Evolutionary conservation across 2,797 vertebrate genomes (phyloP), one percentile per base, ranked within the genome.

Genomic region (Spondyliosoma cantharus): DNA sequence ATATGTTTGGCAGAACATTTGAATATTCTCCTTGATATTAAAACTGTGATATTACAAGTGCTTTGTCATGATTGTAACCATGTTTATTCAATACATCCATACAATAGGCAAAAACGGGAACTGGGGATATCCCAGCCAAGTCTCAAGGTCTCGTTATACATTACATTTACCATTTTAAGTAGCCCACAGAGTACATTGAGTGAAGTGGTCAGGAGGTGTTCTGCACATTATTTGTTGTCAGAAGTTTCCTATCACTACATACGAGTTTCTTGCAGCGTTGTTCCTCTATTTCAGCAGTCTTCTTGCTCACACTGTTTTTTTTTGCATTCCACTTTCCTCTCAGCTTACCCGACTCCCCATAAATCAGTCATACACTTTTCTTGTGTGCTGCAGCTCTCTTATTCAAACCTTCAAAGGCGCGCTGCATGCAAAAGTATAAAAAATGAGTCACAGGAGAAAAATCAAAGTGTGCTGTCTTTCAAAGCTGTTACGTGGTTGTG

Each of bases 371-470:
- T 67, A 22, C n/a, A 3, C 12, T 25, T 32, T 63, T 5, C 60
- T 9, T 66, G 22, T 16, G 13, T 81, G 66, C 45, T 54, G 76
- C 69, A 43, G 59, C 70, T 74, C 22, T n/a, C 50, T 27, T 74
- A 8, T 68, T 74, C 22, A 79, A 63, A 75, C 17, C 29, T 84
- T 78, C 87, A 83, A 86, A 89, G 71, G 58, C 61, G 62, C 19
- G 22, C 70, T 74, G 49, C 70, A 66, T 71, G 57, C 11, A 37
- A 22, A 53, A 61, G 53, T 75, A 64, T 37, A 22, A 72, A 67
- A 74, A 53, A 66, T 49, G 66, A 75, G 59, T 79, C 66, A 81
- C 66, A 84, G 54, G 48, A 61, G 52, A 42, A 43, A 68, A 85
- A 85, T 85, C 60, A 81, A 85, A 85, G 77, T 29, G 24, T 3